Base-by-base conservation (phyloP, 2,888 invertebrate species). In the Morpho achilles region DNA sequence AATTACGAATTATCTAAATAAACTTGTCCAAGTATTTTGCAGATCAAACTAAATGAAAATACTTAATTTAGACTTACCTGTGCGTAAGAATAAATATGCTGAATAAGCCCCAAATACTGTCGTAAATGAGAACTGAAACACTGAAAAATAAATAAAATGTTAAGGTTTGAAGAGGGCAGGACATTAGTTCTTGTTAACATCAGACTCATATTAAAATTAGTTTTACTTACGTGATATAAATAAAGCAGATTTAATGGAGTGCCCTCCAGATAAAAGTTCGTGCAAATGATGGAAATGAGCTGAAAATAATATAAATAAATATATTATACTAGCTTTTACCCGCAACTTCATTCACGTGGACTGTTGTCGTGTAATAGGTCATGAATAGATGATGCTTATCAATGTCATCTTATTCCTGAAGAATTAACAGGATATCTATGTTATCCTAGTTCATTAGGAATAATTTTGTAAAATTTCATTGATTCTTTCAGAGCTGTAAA, bases 41-140 rank as follows among this genome's bases (percentile, higher is more conserved):
- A 32, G 3, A 32, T 32, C 4, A 16, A 32, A 32, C 32, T 32
- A 32, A 32, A 32, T 32, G 32, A 3, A 32, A 32, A 2, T 5
- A 5, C 2, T 5, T 2, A 9, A 23, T 8, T 48, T 45, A 50
- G 16, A 72, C 80, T 77, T 74, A 94, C 95, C 96, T 70, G 98
- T 98, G 78, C 96, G 94, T 8, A 96, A 91, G 84, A 98, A 97
- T 51, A 98, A 84, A 79, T 94, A 98, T n/a, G 98, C 96, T 7
- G 98, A 98, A 82, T 99, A 99, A 51, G 95, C 95, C 60, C 98
- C 99, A 89, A 99, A 99, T 52, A 98, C 80, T 55, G 96, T 97
- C 2, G 99, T 98, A 76, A 97, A 98, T 0, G 92, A 90, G 77
- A 98, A 96, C 81, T 99, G 98, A 79, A 98, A 97, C 80, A 93